Evolutionary conservation across 2,888 invertebrate species (phyloP).

Genomic region (Chesias legatella): DNA sequence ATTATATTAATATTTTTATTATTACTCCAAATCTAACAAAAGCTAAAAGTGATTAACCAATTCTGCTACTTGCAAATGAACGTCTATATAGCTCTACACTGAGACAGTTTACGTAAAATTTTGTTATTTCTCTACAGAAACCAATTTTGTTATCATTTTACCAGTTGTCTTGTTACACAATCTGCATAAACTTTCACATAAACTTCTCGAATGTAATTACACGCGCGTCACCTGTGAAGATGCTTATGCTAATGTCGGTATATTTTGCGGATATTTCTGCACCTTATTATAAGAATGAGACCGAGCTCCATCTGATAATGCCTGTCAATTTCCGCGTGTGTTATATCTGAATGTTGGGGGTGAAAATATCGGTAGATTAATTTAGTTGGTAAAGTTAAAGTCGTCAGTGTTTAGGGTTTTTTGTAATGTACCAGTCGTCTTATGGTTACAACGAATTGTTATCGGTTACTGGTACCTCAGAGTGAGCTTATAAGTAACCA

Average conservation of each 20-base stretch:
- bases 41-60: too few species aligned
- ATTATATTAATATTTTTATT: too few species aligned
- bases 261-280: conserved; percentile 60
- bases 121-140: too few species aligned
- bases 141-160: not conserved
- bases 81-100: too few species aligned
- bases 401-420: conserved; percentile 47
- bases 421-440: too few species aligned
- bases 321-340: conserved; percentile 68
- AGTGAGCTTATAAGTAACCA: too few species aligned
- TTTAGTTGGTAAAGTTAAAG: conserved; percentile 28
- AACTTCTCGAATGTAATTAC: conserved; percentile 74
- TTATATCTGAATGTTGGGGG: conserved; percentile 70
- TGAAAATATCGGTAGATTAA: conserved; percentile 44
- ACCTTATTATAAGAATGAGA: conserved; percentile 67
- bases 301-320: conserved; percentile 69
- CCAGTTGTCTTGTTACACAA: conserved; percentile 31
- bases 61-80: too few species aligned
- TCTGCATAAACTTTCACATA: conserved; percentile 62
- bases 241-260: conserved; percentile 63
- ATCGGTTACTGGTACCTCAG: too few species aligned
- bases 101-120: too few species aligned
- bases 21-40: too few species aligned
- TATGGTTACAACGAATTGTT: too few species aligned
- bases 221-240: conserved; percentile 70